Evolutionary conservation across 1,140 invertebrate genomes (phyloP).

Genomic region (Drosophila bocki): DNA sequence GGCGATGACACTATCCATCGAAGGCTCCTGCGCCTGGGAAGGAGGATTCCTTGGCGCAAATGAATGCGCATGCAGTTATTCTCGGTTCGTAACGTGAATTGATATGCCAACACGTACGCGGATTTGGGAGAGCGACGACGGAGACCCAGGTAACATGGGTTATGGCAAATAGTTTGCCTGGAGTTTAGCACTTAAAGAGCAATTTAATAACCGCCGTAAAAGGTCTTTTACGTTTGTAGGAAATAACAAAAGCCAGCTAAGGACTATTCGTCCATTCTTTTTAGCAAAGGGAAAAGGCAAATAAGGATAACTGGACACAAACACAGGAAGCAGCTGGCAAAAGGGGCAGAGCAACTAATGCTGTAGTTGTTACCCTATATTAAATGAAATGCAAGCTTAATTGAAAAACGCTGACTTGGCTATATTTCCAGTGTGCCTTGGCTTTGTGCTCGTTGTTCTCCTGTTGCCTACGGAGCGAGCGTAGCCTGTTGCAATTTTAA

Average conservation of each 20-base stretch:
- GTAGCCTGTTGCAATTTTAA: constrained; percentile 78
- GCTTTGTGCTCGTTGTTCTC: background rate
- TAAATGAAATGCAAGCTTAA: constrained; percentile 78
- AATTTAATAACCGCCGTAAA: constrained; percentile 49
- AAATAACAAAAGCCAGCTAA: constrained; percentile 17
- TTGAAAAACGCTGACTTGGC: constrained; percentile 70
- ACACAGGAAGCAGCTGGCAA: constrained; percentile 43
- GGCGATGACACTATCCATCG: constrained; percentile 12
- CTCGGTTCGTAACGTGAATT: constrained; percentile 51
- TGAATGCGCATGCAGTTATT: constrained; percentile 66
- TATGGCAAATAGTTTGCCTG: constrained; percentile 17
- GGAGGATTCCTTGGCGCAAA: constrained; percentile 51
- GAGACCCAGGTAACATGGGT: constrained; percentile 30
- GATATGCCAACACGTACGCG: constrained; percentile 58
- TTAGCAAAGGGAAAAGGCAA: constrained; percentile 31
- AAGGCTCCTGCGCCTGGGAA: constrained; percentile 1
- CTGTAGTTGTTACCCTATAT: constrained; percentile 34
- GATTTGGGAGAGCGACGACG: constrained; percentile 8
- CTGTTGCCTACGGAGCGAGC: constrained; percentile 12
- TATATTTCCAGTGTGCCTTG: constrained; percentile 1
- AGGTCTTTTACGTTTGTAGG: constrained; percentile 6
- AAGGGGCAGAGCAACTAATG: constrained; percentile 46
- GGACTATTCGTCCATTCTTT: background rate
- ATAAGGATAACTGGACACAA: constrained; percentile 50
- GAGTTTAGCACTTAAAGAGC: constrained; percentile 37